These are phyloP conservation scores for Lomographa bimaculata DNA, from an alignment of 2,888 invertebrate genomes.

Conservation along the genomic window DNA sequence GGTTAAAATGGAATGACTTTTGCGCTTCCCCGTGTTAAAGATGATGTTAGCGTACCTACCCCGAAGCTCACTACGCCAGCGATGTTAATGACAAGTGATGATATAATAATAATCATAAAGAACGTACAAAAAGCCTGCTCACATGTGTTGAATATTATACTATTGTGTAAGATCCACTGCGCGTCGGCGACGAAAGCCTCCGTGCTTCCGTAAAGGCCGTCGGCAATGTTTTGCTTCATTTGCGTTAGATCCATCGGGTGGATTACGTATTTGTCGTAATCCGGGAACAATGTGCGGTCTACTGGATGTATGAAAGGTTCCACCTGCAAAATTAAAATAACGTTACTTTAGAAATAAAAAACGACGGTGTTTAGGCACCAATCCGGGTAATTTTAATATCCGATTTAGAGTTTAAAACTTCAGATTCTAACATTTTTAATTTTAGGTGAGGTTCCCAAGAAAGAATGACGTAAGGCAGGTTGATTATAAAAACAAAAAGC, in stretches of 20 bases:
- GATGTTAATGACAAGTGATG: constrained; percentile 18
- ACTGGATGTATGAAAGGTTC: constrained; percentile 92
- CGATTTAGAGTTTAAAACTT: too few species aligned
- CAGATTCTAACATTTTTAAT: too few species aligned
- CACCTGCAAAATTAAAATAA: too few species aligned
- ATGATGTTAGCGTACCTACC: constrained; percentile 16
- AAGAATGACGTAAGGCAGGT: too few species aligned
- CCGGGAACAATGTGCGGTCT: constrained; percentile 87
- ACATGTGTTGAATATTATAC: constrained; percentile 95
- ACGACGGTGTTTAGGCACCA: background rate
- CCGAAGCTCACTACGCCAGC: constrained; percentile 11
- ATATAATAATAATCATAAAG: constrained; percentile 36
- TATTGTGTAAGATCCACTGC: constrained; percentile 97
- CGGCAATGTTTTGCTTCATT: constrained; percentile 89
- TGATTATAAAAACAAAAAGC: too few species aligned
- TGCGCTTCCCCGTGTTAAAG: too few species aligned
- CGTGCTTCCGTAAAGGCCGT: constrained; percentile 91
- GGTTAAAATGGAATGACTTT: too few species aligned
- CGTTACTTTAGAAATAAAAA: too few species aligned
- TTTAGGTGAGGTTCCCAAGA: too few species aligned
- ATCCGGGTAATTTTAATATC: too few species aligned
- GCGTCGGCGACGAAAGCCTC: constrained; percentile 95
- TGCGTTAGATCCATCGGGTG: constrained; percentile 93
- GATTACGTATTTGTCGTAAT: constrained; percentile 91
- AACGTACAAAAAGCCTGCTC: constrained; percentile 63